A percentile compares a stretch with the other conserved stretches of the same genome.
phyloP scores from a whole-genome alignment of 1,140 invertebrate species.

The Cheumatopsyche charites region DNA sequence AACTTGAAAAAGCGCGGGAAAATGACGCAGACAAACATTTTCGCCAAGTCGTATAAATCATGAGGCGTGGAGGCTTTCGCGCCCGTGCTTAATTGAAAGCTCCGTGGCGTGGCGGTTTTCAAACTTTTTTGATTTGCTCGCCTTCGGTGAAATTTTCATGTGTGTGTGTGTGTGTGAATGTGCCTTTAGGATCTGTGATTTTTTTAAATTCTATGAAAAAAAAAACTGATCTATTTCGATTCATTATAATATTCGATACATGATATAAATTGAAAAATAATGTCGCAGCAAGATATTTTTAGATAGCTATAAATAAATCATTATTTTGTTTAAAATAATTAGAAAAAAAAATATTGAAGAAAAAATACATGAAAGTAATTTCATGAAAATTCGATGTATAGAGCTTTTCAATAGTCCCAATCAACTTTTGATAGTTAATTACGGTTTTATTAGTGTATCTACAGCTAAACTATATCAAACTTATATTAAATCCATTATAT shows the following conservation, averaged over 20 bases:
- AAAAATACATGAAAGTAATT: too few species aligned
- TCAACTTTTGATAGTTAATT: too few species aligned
- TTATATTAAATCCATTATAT: too few species aligned
- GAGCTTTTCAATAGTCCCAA: too few species aligned
- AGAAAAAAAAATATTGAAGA: too few species aligned
- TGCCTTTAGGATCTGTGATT: neutral
- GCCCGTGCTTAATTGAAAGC: constrained; percentile 27
- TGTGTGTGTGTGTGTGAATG: neutral
- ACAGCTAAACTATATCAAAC: too few species aligned
- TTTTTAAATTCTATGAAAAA: neutral
- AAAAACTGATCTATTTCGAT: neutral
- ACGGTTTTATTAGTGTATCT: too few species aligned
- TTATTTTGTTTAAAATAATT: too few species aligned
- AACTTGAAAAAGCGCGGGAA: constrained; percentile 9
- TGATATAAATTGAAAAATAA: neutral
- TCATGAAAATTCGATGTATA: neutral
- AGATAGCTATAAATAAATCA: too few species aligned
- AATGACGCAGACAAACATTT: constrained; percentile 14
- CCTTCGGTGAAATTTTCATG: neutral
- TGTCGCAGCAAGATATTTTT: too few species aligned
- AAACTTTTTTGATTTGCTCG: neutral
- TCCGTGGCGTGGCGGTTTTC: constrained; percentile 6
- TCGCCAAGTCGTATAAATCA: constrained; percentile 31
- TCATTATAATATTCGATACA: neutral
- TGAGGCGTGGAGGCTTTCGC: constrained; percentile 1